Base-by-base conservation (phyloP, 1,140 invertebrate genomes). In the Atta colombica region DNA sequence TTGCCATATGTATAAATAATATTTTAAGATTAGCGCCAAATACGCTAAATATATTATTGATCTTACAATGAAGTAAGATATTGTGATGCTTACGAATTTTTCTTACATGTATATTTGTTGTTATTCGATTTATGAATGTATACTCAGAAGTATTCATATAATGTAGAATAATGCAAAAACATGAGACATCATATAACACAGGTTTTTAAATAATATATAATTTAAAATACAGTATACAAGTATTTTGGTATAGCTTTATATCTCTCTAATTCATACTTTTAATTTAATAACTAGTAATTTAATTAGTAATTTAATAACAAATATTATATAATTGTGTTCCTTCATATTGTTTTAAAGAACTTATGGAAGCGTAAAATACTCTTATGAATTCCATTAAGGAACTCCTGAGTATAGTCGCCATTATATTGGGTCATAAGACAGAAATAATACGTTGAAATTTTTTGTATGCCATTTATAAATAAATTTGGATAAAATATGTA, bases 1-100 rank as follows among this genome's bases (percentile, higher is more conserved):
- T 80, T 28, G 51, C 31, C 25, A 51, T 61, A 51, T 80, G 21
- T 75, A 68, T 58, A 81, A 55, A 81, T 81, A 69, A 69, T 5
- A 58, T 81, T 75, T 74, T 84, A 74, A 45, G 39, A 74, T 75
- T 31, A 75, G 25, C 18, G 16, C 39, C n/a, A 55, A 5, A 77
- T 18, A 8, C 35, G 28, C 18, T 66, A 66, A 66, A 28, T 66
- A 31, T 28, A 28, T 69, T 81, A 81, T 69, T 55, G 31, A 16
- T 69, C 49, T 55, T 69, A 45, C 21, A n/a, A 0, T 49, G n/a
- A 84, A 35, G 14, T 35, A 21, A 74, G 39, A 21, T 60, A 51
- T 71, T 35, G 25, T 81, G 28, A 81, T 81, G 53, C 39, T 84
- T 84, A 35, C 39, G 53, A 61, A 84, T 75, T 74, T 84, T 75